Evolutionary conservation across 2,113 vertebrate genomes (phyloP).

Genomic region (Gopherus evgoodei): DNA sequence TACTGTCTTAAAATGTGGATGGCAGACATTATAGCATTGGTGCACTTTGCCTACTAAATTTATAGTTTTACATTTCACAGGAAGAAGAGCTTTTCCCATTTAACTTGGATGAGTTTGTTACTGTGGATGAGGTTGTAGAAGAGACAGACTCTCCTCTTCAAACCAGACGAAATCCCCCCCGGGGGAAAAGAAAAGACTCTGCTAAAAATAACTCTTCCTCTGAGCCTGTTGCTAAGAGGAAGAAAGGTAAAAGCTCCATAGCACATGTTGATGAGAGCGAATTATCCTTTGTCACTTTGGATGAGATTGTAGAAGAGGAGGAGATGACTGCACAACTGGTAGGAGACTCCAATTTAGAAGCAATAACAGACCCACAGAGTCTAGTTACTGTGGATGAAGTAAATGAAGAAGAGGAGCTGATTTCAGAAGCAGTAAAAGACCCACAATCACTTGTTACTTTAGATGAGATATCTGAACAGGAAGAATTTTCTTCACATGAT

Average conservation of each 20-base stretch:
- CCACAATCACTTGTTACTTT: slow-evolving; percentile 80
- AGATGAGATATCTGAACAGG: slow-evolving; percentile 84
- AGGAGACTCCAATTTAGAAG: not conserved
- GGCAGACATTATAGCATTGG: not conserved
- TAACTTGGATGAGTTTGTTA: slow-evolving; percentile 90
- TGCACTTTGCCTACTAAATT: rapidly evolving
- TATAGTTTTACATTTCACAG: not conserved
- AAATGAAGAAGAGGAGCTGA: slow-evolving; percentile 82
- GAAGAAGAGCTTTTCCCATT: slow-evolving; percentile 82
- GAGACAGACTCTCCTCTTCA: slow-evolving; percentile 61
- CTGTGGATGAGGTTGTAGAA: slow-evolving; percentile 89
- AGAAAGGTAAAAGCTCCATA: slow-evolving; percentile 50
- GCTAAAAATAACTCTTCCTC: slow-evolving; percentile 17
- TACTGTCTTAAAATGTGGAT: not conserved
- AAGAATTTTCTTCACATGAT: slow-evolving; percentile 67
- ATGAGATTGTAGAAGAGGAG: slow-evolving; percentile 90
- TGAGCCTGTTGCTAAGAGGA: slow-evolving; percentile 66
- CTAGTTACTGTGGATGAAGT: slow-evolving; percentile 85
- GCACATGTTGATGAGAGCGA: slow-evolving; percentile 28
- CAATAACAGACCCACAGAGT: slow-evolving; percentile 7
- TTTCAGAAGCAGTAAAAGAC: slow-evolving; percentile 64
- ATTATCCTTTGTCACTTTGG: slow-evolving; percentile 83
- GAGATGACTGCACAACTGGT: slow-evolving; percentile 64
- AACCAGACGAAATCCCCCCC: slow-evolving; percentile 46
- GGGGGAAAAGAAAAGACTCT: slow-evolving; percentile 74